Evolutionary conservation across 2,113 vertebrate species (phyloP).

Genomic region (Ochotona curzoniae): DNA sequence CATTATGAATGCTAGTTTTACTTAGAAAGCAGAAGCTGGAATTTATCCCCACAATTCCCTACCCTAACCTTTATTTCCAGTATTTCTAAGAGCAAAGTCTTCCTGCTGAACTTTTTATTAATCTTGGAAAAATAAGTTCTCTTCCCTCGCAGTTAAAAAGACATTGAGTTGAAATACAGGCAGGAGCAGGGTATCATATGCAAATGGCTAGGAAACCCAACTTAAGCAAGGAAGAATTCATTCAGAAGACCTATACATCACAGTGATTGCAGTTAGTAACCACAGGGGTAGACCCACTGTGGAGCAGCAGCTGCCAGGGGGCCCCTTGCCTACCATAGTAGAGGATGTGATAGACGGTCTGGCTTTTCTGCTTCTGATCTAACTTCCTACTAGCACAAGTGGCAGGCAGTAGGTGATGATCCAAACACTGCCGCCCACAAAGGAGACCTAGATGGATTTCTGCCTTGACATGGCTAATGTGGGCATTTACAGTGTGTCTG

Average conservation of each 20-base stretch:
- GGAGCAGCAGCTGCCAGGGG: too few species aligned
- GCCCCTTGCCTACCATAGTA: too few species aligned
- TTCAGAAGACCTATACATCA: not conserved
- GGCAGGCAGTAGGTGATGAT: too few species aligned
- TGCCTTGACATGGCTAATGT: too few species aligned
- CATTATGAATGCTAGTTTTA: not conserved
- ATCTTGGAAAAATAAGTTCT: slow-evolving; percentile 14
- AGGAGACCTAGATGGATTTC: too few species aligned
- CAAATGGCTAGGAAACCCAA: not conserved
- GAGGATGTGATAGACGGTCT: too few species aligned
- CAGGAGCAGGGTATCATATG: not conserved
- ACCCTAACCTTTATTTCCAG: not conserved
- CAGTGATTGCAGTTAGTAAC: not conserved
- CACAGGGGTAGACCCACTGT: too few species aligned
- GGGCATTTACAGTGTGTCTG: too few species aligned
- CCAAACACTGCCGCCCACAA: too few species aligned
- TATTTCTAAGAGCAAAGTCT: not conserved
- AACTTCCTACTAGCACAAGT: too few species aligned
- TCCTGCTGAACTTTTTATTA: slow-evolving; percentile 7
- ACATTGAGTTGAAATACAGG: not conserved
- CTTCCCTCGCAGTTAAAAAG: not conserved
- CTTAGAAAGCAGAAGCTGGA: not conserved
- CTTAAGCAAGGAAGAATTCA: not conserved
- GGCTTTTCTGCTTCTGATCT: too few species aligned
- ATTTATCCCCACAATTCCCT: not conserved